These are phyloP conservation scores for Linnaemya tessellans DNA, from an alignment of 2,888 invertebrate species.

Conservation along the genomic window DNA sequence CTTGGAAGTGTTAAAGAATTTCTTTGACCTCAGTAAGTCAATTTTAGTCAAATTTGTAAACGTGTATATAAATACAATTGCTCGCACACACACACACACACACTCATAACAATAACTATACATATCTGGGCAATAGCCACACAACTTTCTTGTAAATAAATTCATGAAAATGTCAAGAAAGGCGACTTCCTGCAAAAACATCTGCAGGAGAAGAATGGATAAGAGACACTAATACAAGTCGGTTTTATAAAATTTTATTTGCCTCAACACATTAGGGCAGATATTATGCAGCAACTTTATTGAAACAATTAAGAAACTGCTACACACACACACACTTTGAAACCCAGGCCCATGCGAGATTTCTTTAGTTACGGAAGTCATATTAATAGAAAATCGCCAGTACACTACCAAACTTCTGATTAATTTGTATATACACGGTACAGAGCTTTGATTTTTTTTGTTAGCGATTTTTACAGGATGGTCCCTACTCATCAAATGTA, in stretches of 20 bases:
- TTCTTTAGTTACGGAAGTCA: too few species aligned
- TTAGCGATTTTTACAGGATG: too few species aligned
- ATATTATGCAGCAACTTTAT: too few species aligned
- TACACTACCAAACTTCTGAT: too few species aligned
- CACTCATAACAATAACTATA: not conserved
- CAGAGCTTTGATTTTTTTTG: too few species aligned
- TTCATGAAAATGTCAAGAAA: not conserved
- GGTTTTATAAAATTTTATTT: not conserved
- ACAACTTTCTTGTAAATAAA: not conserved
- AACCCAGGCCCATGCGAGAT: too few species aligned
- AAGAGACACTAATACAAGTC: not conserved
- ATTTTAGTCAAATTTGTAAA: constrained; percentile 50
- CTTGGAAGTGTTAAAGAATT: constrained; percentile 51
- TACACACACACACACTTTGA: too few species aligned
- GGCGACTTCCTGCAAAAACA: not conserved
- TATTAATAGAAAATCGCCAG: too few species aligned
- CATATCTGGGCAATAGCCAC: not conserved
- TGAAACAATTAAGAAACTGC: too few species aligned
- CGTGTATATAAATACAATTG: not conserved
- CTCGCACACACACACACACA: not conserved
- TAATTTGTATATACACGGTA: too few species aligned
- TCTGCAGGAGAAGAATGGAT: not conserved
- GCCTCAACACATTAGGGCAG: too few species aligned
- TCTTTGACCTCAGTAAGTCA: constrained; percentile 69
- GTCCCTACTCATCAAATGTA: too few species aligned